Evolutionary conservation across 1,140 invertebrate genomes (phyloP).

Genomic region (Macrobrachium rosenbergii): DNA sequence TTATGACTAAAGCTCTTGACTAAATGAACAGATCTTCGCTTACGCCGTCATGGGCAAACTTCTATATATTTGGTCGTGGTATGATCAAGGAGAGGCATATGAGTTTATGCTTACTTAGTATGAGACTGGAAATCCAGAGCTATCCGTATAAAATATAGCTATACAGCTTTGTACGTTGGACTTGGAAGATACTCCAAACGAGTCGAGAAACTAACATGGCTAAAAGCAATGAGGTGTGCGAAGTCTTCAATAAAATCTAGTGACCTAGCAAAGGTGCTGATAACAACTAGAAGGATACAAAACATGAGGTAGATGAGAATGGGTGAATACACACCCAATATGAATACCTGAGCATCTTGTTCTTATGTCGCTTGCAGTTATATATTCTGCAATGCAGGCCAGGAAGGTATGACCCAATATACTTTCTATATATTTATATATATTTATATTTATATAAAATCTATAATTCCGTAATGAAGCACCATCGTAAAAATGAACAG

Average conservation of each 20-base stretch:
- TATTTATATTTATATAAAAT: neutral
- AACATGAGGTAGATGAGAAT: constrained; percentile 57
- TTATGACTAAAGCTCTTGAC: neutral
- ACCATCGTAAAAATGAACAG: neutral
- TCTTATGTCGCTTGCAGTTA: constrained; percentile 31
- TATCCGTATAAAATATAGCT: constrained; percentile 45
- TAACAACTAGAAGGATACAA: constrained; percentile 62
- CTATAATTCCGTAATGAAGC: neutral
- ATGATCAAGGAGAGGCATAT: neutral
- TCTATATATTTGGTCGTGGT: neutral
- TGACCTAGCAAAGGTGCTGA: constrained; percentile 52
- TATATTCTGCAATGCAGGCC: constrained; percentile 30
- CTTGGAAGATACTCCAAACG: constrained; percentile 54
- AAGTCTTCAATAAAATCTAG: constrained; percentile 26
- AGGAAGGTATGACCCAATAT: constrained; percentile 23
- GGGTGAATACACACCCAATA: constrained; percentile 32
- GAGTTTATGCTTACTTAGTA: too few relatives aligned
- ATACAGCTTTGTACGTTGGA: constrained; percentile 50
- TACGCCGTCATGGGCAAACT: neutral
- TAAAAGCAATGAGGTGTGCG: constrained; percentile 17
- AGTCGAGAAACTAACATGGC: constrained; percentile 2
- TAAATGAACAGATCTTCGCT: neutral
- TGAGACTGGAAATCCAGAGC: constrained; percentile 20
- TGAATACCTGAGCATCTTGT: constrained; percentile 60
- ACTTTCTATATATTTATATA: neutral